Base-by-base conservation (phyloP, 2,888 invertebrate species). In the Apodemia mormo region DNA sequence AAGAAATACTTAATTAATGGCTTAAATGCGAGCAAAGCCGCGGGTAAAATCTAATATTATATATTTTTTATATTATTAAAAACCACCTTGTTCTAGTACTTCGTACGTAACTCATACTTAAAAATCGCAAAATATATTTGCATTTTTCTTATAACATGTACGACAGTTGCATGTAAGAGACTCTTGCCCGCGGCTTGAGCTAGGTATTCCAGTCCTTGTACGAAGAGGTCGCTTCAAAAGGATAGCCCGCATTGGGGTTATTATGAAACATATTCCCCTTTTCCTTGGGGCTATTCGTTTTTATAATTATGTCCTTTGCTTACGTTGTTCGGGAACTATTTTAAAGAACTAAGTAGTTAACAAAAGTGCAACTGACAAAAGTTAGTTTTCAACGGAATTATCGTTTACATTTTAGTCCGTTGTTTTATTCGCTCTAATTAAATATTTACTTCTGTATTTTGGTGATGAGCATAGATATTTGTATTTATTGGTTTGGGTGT, bases 281-380 rank as follows among this genome's bases (percentile, higher is more conserved):
- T 12, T 30, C 58, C 58, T 58, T 58, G 66, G 68, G 65, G 68
- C 68, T 54, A 65, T 68, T 73, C 73, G 71, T 74, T 75, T 74
- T 74, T 73, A 75, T 75, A 74, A 75, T 75, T 74, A 75, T 71
- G 74, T 72, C 74, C 74, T 75, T 75, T 73, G 74, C 68, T 70
- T 71, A 69, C 68, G 61, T 49, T n/a, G 45, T 43, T 43, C 8
- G 61, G 58, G 14, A 29, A 29, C 56, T 29, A 29, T 56, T 52
- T 49, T 49, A 65, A 14, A 65, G 12, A 30, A 49, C 45, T 29
- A 45, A 49, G 43, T 40, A 22, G n/a, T 43, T 45, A 49, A 30
- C 4, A 68, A 43, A 68, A 49, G 68, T 37, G 61, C 49, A 9
- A 22, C 14, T 33, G 64, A 30, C 68, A 61, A 43, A 61, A 61